phyloP scores from a whole-genome alignment of 2,113 vertebrate genomes.

The Ictalurus punctatus region DNA sequence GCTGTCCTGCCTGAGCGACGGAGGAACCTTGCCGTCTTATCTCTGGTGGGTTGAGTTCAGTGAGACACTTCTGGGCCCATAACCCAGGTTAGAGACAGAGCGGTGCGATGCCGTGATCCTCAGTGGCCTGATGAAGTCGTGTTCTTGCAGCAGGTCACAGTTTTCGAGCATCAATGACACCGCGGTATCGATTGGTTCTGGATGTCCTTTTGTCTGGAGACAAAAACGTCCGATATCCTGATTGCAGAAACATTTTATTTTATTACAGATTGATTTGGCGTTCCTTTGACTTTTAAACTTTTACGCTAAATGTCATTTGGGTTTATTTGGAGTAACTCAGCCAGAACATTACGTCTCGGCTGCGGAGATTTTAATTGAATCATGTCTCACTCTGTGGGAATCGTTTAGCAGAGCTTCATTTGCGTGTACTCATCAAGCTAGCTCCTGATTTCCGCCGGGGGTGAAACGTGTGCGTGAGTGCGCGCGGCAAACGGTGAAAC shows the following conservation, averaged over 20 bases:
- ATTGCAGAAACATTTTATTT: neutral
- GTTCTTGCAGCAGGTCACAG: neutral
- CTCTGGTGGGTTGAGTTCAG: constrained; percentile 23
- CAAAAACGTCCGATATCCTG: neutral
- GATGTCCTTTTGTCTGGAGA: neutral
- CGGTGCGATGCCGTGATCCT: neutral
- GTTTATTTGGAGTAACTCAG: neutral
- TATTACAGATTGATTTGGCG: neutral
- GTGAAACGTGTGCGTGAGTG: neutral
- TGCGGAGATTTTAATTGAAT: neutral
- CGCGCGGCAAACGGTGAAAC: neutral
- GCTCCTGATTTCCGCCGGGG: neutral
- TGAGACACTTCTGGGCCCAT: neutral
- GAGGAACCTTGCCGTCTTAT: neutral
- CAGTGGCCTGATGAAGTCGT: neutral
- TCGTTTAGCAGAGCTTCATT: neutral
- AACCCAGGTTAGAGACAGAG: neutral
- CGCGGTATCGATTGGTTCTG: no score
- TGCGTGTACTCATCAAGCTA: neutral
- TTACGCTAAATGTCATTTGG: neutral
- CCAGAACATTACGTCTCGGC: neutral
- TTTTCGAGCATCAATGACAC: neutral
- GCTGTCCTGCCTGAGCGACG: constrained; percentile 30
- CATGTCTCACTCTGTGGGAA: neutral
- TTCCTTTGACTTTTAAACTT: neutral